Evolutionary conservation across 2,888 invertebrate genomes (phyloP).

Genomic region (Stenotaenia linearis): DNA sequence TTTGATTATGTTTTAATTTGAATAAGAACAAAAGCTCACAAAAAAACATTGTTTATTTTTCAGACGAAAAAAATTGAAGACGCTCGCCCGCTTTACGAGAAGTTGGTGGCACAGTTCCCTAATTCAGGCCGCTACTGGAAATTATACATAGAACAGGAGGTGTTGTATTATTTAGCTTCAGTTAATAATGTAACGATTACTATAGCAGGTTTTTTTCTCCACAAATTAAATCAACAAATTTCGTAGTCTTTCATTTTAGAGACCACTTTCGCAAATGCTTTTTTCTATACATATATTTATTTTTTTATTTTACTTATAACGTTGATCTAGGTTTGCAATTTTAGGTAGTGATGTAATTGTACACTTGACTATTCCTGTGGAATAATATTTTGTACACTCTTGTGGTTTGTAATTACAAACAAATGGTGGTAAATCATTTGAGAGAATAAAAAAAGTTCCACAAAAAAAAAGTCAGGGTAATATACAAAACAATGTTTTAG

Average conservation of each 20-base stretch:
- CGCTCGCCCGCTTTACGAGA: conserved; percentile 86
- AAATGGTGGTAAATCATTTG: conserved; percentile 11
- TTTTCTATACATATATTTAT: not conserved
- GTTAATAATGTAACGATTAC: not conserved
- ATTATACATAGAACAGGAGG: conserved; percentile 97
- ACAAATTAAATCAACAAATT: not conserved
- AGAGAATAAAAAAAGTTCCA: conserved; percentile 30
- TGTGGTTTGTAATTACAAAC: conserved; percentile 14
- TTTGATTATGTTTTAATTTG: no score
- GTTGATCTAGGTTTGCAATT: not conserved
- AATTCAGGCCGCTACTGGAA: conserved; percentile 98
- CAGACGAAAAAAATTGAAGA: conserved; percentile 60
- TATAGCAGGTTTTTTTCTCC: not conserved
- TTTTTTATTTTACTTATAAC: not conserved
- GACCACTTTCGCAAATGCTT: not conserved
- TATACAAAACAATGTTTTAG: conserved; percentile 17
- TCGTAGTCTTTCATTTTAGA: not conserved
- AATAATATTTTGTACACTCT: not conserved
- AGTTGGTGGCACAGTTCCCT: conserved; percentile 87
- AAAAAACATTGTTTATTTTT: no score
- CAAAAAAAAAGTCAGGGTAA: conserved; percentile 26
- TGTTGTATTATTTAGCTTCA: conserved; percentile 45
- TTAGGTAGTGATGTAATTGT: conserved; percentile 4
- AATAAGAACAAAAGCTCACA: no score
- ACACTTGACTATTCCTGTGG: conserved; percentile 10